Conservation (phyloP, 2,888 invertebrate genomes). For the Macrosoma leucophasiata region DNA sequence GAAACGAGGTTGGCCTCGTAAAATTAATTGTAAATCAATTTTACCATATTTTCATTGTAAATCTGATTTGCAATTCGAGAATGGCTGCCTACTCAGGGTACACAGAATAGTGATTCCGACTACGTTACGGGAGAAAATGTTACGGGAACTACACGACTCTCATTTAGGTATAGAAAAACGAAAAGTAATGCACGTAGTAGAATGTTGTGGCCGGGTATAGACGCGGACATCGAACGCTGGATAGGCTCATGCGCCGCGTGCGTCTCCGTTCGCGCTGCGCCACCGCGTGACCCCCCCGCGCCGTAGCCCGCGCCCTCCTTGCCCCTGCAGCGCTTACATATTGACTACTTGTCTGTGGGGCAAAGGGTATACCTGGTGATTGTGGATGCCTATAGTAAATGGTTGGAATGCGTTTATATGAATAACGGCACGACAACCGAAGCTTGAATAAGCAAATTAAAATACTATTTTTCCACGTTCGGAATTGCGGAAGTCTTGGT, state of each 20-base stretch:
- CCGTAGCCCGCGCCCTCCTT: slow-evolving; percentile 14
- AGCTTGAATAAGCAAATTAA: slow-evolving; percentile 10
- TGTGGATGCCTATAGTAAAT: slow-evolving; percentile 18
- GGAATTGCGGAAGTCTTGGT: slow-evolving; percentile 21
- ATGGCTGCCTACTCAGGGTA: slow-evolving; percentile 14
- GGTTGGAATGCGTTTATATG: slow-evolving; percentile 21
- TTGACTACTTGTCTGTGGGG: slow-evolving; percentile 20
- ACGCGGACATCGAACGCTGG: slow-evolving; percentile 13
- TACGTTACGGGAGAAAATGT: neutral
- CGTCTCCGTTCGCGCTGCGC: slow-evolving; percentile 2
- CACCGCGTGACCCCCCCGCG: slow-evolving; percentile 12
- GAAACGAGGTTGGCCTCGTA: neutral
- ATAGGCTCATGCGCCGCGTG: slow-evolving; percentile 5
- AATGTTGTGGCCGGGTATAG: slow-evolving; percentile 13
- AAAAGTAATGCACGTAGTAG: slow-evolving; percentile 11
- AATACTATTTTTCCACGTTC: slow-evolving; percentile 8
- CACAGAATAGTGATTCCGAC: slow-evolving; percentile 7
- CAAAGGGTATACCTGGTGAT: slow-evolving; percentile 17
- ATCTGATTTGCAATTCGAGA: slow-evolving; percentile 12
- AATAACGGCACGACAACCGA: slow-evolving; percentile 12
- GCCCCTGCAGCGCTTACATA: slow-evolving; percentile 15
- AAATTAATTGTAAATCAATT: slow-evolving; percentile 4
- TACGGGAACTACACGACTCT: slow-evolving; percentile 14
- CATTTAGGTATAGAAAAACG: slow-evolving; percentile 18
- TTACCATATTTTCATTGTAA: slow-evolving; percentile 13